Percentiles rank a stretch among this genome's conserved stretches.
Conservation (phyloP, 2,888 invertebrate genomes). For the Panzeria rudis region DNA sequence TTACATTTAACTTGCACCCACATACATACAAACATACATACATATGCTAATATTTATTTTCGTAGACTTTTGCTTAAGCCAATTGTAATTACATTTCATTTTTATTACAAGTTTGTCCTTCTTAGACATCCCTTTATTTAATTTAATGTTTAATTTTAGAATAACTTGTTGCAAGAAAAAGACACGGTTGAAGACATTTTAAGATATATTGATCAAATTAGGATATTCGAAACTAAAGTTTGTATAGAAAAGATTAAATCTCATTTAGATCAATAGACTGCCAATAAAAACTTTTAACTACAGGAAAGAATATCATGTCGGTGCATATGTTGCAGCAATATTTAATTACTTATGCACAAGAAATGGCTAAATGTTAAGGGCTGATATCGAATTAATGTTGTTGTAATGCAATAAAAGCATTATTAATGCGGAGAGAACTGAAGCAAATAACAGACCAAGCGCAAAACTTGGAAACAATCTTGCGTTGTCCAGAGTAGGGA, state of each 20-base stretch:
- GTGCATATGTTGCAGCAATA: background rate
- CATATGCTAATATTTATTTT: conserved; percentile 27
- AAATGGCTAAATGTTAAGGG: no score
- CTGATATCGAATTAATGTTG: no score
- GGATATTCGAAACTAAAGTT: conserved; percentile 22
- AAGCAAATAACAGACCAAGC: no score
- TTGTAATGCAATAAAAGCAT: no score
- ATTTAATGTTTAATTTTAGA: conserved; percentile 1
- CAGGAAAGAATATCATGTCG: background rate
- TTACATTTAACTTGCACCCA: background rate
- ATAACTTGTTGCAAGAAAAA: conserved; percentile 29
- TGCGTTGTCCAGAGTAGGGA: no score
- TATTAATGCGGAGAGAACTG: no score
- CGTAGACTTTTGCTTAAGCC: conserved; percentile 50
- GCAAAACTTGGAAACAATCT: no score
- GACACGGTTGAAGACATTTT: conserved; percentile 17
- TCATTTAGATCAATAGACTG: conserved; percentile 5
- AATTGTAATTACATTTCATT: conserved; percentile 65
- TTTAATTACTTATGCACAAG: background rate
- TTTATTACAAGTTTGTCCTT: conserved; percentile 36
- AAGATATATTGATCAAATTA: conserved; percentile 44
- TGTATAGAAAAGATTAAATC: background rate
- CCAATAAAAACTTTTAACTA: background rate
- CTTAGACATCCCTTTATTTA: conserved; percentile 11
- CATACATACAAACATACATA: background rate